phyloP scores from a whole-genome alignment of 1,140 invertebrate genomes.

The Mycetomoellerius zeteki region DNA sequence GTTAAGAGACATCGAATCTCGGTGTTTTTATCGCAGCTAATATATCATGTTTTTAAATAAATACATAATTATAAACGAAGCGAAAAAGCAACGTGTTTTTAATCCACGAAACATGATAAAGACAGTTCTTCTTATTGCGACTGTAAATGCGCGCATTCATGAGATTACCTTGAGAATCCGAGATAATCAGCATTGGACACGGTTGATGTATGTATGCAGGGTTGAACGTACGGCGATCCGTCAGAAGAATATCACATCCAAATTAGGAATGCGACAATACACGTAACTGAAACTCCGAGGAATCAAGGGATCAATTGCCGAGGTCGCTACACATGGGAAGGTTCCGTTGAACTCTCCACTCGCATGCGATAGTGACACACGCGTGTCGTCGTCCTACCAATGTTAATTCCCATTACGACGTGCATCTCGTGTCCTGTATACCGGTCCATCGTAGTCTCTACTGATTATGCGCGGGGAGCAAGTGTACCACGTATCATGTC shows the following conservation, averaged over 20 bases:
- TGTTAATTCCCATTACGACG: slow-evolving; percentile 33
- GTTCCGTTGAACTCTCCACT: slow-evolving; percentile 65
- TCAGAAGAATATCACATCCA: slow-evolving; percentile 23
- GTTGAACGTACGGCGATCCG: slow-evolving; percentile 11
- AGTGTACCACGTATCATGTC: slow-evolving; percentile 10
- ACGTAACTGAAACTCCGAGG: slow-evolving; percentile 43
- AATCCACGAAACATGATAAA: background rate
- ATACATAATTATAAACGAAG: background rate
- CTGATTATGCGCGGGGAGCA: background rate
- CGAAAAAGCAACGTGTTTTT: background rate
- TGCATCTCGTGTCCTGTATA: slow-evolving; percentile 13
- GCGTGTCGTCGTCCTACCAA: slow-evolving; percentile 50
- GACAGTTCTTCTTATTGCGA: background rate
- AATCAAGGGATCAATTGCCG: slow-evolving; percentile 76
- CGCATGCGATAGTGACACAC: slow-evolving; percentile 51
- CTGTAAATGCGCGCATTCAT: slow-evolving; percentile 6
- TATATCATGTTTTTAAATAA: background rate
- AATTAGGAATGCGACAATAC: slow-evolving; percentile 50
- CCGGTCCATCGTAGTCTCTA: slow-evolving; percentile 3
- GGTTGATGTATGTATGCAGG: background rate
- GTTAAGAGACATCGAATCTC: background rate
- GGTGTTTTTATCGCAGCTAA: background rate
- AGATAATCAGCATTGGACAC: slow-evolving; percentile 9
- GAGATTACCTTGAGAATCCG: slow-evolving; percentile 9
- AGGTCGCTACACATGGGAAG: slow-evolving; percentile 78